A percentile compares a stretch with the other conserved stretches of the same genome.
Evolutionary conservation across 1,140 invertebrate genomes (phyloP).

Genomic region (Procambarus clarkii): DNA sequence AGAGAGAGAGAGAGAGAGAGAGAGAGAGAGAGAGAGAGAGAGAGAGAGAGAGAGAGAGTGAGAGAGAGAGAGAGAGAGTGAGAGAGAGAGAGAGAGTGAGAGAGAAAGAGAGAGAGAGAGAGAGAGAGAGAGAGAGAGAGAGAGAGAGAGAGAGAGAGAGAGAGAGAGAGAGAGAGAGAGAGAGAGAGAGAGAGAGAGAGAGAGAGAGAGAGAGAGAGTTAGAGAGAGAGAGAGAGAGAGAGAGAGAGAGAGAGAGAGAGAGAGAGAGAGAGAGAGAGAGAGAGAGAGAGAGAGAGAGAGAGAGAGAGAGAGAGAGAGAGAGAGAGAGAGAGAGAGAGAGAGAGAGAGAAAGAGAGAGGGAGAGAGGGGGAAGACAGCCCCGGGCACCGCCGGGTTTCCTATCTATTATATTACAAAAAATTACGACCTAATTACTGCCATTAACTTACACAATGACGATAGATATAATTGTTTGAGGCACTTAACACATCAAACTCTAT

Average conservation of each 20-base stretch:
- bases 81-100: neutral
- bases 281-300: conserved; percentile 15
- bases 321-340: conserved; percentile 9
- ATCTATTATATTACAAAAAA: no score
- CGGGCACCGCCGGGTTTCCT: no score
- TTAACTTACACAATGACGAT: no score
- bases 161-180: neutral
- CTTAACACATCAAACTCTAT: no score
- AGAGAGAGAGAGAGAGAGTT: neutral
- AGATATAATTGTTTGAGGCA: no score
- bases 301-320: conserved; percentile 10
- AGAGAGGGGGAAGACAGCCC: no score
- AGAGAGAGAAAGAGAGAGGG: no score
- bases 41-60: no score
- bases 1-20: no score
- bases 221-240: neutral
- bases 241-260: conserved; percentile 15
- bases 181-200: neutral
- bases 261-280: conserved; percentile 15
- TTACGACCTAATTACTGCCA: no score
- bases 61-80: no score
- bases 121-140: neutral
- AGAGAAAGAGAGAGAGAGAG: neutral
- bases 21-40: no score
- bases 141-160: neutral